A percentile compares a stretch with the other conserved stretches of the same genome.
Conservation (phyloP, 2,113 vertebrate genomes). For the Sebastes fasciatus region DNA sequence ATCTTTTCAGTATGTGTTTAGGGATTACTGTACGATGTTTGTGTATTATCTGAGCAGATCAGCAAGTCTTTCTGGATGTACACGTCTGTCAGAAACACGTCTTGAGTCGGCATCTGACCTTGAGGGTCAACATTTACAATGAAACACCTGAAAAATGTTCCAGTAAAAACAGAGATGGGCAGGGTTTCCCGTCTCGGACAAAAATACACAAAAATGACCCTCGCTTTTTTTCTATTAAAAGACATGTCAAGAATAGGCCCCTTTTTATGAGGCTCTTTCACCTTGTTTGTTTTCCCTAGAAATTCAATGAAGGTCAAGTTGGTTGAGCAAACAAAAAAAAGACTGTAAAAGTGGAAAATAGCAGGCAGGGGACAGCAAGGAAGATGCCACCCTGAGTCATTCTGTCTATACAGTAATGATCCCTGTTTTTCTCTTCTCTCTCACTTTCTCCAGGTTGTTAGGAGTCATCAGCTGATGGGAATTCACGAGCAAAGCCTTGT, state of each 20-base stretch:
- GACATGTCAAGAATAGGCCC: slow-evolving; percentile 48
- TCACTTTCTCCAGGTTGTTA: slow-evolving; percentile 11
- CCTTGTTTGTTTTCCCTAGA: slow-evolving; percentile 55
- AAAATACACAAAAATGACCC: slow-evolving; percentile 31
- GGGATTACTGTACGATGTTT: not conserved
- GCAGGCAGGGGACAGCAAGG: not conserved
- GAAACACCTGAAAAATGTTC: slow-evolving; percentile 53
- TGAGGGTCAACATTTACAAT: slow-evolving; percentile 20
- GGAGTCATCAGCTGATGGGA: slow-evolving; percentile 25
- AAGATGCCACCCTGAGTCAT: slow-evolving; percentile 28
- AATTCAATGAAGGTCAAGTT: slow-evolving; percentile 54
- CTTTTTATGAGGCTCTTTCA: slow-evolving; percentile 31
- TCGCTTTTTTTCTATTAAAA: slow-evolving; percentile 46
- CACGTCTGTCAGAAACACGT: not conserved
- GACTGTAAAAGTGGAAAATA: slow-evolving; percentile 26
- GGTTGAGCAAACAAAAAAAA: slow-evolving; percentile 40
- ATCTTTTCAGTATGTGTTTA: not conserved
- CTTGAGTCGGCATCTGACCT: not conserved
- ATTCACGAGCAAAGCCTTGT: slow-evolving; percentile 8
- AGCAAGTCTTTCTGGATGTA: not conserved
- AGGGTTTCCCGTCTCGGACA: slow-evolving; percentile 48
- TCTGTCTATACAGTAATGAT: slow-evolving; percentile 8
- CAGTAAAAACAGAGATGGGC: slow-evolving; percentile 57
- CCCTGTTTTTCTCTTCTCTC: slow-evolving; percentile 17
- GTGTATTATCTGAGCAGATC: not conserved